Conservation (phyloP, 2,888 invertebrate species). For the Nomada hirtipes region DNA sequence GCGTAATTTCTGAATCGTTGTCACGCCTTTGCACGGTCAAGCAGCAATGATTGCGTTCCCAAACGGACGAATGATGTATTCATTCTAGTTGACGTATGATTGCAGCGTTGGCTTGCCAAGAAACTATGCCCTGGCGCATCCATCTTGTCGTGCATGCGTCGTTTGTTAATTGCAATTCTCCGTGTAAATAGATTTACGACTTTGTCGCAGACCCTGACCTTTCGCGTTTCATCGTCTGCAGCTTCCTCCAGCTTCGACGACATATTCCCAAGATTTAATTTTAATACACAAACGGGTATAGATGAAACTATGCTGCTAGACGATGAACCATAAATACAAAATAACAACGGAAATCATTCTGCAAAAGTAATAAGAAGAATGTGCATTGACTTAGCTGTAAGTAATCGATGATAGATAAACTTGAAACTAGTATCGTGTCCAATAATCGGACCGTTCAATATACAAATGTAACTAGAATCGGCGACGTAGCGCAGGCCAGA, state of each 20-base stretch:
- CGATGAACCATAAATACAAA: too few species aligned
- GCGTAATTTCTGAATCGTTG: constrained; percentile 7
- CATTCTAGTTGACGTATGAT: constrained; percentile 33
- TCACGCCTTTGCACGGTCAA: constrained; percentile 49
- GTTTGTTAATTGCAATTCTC: constrained; percentile 41
- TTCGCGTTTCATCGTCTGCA: background rate
- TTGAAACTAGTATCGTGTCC: too few species aligned
- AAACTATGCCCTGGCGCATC: constrained; percentile 22
- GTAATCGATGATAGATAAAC: too few species aligned
- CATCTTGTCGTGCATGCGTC: constrained; percentile 28
- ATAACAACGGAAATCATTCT: too few species aligned
- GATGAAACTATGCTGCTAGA: too few species aligned
- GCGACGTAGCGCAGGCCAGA: too few species aligned
- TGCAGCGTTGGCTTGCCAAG: constrained; percentile 32
- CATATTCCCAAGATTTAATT: too few species aligned
- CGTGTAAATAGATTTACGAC: constrained; percentile 36
- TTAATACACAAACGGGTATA: too few species aligned
- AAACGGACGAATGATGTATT: constrained; percentile 46
- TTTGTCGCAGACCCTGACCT: background rate
- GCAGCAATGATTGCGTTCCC: constrained; percentile 36
- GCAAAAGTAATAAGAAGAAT: too few species aligned
- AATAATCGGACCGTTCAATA: too few species aligned
- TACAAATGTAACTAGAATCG: too few species aligned
- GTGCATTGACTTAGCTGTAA: too few species aligned
- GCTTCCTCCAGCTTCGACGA: background rate